Base-by-base conservation (phyloP, 2,797 vertebrate species). In the Pterois miles region DNA sequence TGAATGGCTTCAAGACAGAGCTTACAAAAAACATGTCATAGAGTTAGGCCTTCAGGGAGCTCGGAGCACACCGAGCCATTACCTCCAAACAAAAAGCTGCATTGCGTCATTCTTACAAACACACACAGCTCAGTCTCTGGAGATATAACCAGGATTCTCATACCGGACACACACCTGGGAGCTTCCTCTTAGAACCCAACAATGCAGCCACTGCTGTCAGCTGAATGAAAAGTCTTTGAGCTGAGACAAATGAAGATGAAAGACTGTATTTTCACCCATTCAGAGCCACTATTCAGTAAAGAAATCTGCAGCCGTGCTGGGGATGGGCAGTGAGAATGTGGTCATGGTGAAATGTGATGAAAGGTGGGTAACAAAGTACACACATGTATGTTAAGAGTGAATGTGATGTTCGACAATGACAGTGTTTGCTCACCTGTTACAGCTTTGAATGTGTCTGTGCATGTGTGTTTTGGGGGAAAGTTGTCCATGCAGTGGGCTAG, bases 251-350 rank as follows among this genome's bases (percentile, higher is more conserved):
- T 52, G 36, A 50, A n/a, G 25, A 74, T 82, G 40, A 85, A 71
- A 46, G 13, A 20, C 6, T 73, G 2, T 71, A n/a, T 69, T 71
- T 87, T 81, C 63, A 31, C 8, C n/a, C 54, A n/a, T 73, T 71
- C 84, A 96, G 94, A 95, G 94, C 65, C 95, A 96, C 85, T 96
- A 95, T 78, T 96, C 94, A 10, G 59, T 94, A 13, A 94, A 91
- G 84, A 96, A 96, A 76, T 87, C 90, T 56, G 92, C 92, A 33
- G 88, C 78, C 0, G 83, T 91, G 34, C 92, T 96, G 76, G 94
- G 94, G 64, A 89, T 96, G 46, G 95, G 95, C 74, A 90, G 73
- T 31, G 92, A 95, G 57, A 96, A 94, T 59, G 91, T 96, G 71
- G 75, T 94, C 71, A 8, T 89, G 68, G 89, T 95, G 76, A 96